Conservation (phyloP, 1,140 invertebrate genomes). For the Formica selysi region DNA sequence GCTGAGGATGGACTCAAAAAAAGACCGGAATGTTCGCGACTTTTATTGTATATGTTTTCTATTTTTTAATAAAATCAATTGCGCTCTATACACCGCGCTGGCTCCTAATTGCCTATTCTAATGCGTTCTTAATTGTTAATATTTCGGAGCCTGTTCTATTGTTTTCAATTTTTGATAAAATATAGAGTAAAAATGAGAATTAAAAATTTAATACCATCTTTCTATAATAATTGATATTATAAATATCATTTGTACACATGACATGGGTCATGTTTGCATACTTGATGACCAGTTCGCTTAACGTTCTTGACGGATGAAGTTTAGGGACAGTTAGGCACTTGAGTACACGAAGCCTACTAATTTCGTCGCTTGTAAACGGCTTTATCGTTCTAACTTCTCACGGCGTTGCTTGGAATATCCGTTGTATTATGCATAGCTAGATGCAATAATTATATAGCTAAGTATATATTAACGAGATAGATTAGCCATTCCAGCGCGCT, state of each 20-base stretch:
- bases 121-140: too few relatives aligned
- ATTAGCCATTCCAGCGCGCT: conserved; percentile 41
- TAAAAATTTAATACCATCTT: background rate
- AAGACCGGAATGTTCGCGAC: too few relatives aligned
- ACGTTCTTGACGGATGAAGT: conserved; percentile 49
- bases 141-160: too few relatives aligned
- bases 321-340: conserved; percentile 59
- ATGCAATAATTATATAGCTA: conserved; percentile 61
- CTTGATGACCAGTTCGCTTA: conserved; percentile 59
- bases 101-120: too few relatives aligned
- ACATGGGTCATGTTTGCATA: conserved; percentile 50
- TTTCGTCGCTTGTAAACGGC: conserved; percentile 63
- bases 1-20: too few relatives aligned
- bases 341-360: conserved; percentile 59
- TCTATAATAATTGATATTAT: conserved; percentile 14
- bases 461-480: conserved; percentile 56
- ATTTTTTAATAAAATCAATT: too few relatives aligned
- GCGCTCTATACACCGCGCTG: too few relatives aligned
- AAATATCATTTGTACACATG: conserved; percentile 5
- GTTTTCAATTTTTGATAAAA: background rate
- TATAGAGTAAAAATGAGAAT: background rate
- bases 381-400: conserved; percentile 59
- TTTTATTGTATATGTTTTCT: too few relatives aligned
- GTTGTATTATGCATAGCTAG: conserved; percentile 49
- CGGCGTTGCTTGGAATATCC: conserved; percentile 44